Base-by-base conservation (phyloP, 2,888 invertebrate species). In the Drosophila melanosoma region DNA sequence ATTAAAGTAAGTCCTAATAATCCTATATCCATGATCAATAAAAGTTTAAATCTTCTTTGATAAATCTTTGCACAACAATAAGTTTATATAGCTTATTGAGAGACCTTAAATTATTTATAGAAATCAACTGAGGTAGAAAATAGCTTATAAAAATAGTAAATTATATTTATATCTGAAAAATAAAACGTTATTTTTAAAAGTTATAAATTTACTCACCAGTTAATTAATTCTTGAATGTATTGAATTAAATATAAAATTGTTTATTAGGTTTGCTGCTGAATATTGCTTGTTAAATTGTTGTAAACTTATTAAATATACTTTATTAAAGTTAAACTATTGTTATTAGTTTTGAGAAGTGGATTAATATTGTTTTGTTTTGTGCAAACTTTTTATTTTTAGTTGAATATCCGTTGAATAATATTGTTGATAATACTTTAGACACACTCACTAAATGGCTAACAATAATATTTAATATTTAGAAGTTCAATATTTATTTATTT, bases 361-460 rank as follows among this genome's bases (percentile, higher is more conserved):
- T 23, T 10, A n/a, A 10, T 23, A 3, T 53, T 20, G 8, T 23
- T 53, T 29, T 29, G 58, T 52, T 69, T 69, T 36, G 70, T 11
- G 0, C 35, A 11, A 38, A 69, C 70, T 70, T 70, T 69, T 70
- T 69, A 69, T 52, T 53, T 69, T 53, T 17, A 8, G 2, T n/a
- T 26, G 40, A 36, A 17, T 33, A 32, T 23, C 7, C 17, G 38
- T 10, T 70, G 32, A 32, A 32, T 40, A n/a, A 15, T 38, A n/a
- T n/a, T n/a, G 35, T 53, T 53, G 51, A 17, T 35, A 12, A 29
- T 26, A 35, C 11, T 40, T 29, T 3, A 15, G 11, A 23, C 20
- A 48, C 12, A 45, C 20, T 15, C 52, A 66, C 20, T 49, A 23
- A 35, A 33, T 32, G 38, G 29, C 26, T 68, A 36, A 23, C 20